phyloP scores from a whole-genome alignment of 2,888 invertebrate genomes.

The Hypsopygia costalis region DNA sequence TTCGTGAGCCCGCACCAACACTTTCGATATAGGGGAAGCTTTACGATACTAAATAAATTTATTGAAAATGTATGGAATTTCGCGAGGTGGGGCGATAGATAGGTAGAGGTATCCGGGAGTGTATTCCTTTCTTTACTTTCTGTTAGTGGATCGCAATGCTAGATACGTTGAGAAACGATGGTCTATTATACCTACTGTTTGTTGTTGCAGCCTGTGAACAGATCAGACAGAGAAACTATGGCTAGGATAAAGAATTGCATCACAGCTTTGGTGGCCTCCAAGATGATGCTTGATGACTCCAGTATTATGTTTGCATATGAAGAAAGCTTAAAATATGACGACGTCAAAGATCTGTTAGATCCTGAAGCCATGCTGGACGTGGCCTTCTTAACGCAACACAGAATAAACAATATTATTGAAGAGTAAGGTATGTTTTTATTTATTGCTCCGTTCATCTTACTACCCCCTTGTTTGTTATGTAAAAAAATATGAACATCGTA shows the following conservation, averaged over 20 bases:
- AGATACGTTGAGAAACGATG: too few relatives aligned
- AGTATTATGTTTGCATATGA: constrained; percentile 95
- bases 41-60: too few relatives aligned
- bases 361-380: constrained; percentile 93
- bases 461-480: too few relatives aligned
- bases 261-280: constrained; percentile 90
- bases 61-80: too few relatives aligned
- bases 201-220: constrained; percentile 81
- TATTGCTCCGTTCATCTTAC: not conserved
- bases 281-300: constrained; percentile 95
- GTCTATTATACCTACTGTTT: too few relatives aligned
- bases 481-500: too few relatives aligned
- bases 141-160: too few relatives aligned
- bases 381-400: constrained; percentile 88
- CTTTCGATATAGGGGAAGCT: too few relatives aligned
- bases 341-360: constrained; percentile 87
- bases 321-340: constrained; percentile 89
- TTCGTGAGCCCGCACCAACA: too few relatives aligned
- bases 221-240: constrained; percentile 90
- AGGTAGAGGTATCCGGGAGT: too few relatives aligned
- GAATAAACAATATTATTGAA: constrained; percentile 75
- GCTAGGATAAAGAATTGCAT: constrained; percentile 95
- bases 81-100: too few relatives aligned
- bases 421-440: constrained; percentile 34
- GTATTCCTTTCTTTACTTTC: too few relatives aligned